Conservation (phyloP, 2,888 invertebrate genomes). For the Yponomeuta sedellus region DNA sequence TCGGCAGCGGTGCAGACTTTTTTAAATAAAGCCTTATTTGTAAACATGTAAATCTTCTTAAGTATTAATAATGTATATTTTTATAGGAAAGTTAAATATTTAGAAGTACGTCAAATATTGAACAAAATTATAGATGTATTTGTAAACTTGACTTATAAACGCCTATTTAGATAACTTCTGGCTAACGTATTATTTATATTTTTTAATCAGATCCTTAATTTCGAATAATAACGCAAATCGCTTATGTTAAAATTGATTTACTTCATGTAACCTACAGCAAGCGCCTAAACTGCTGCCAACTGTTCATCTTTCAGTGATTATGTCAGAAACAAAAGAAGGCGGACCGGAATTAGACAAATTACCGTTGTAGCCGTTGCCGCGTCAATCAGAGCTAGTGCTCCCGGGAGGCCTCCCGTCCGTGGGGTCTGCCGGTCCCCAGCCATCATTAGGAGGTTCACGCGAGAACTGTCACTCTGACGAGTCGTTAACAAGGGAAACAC, state of each 20-base stretch:
- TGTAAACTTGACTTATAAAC: too few species aligned
- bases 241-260: background rate
- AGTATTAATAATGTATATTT: too few species aligned
- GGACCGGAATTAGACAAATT: constrained; percentile 24
- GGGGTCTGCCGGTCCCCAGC: constrained; percentile 6
- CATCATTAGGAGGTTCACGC: constrained; percentile 29
- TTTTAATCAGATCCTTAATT: too few species aligned
- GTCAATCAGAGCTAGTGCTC: constrained; percentile 23
- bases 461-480: constrained; percentile 47
- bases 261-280: background rate
- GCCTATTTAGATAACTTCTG: too few species aligned
- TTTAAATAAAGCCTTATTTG: too few species aligned
- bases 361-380: constrained; percentile 17
- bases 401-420: constrained; percentile 5
- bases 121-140: too few species aligned
- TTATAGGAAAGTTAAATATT: too few species aligned
- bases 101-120: too few species aligned
- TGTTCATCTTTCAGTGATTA: background rate
- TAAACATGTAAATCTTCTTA: too few species aligned
- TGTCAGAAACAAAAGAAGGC: background rate
- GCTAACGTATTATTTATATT: too few species aligned
- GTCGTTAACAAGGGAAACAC: constrained; percentile 25
- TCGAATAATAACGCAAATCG: too few species aligned
- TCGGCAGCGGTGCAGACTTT: too few species aligned
- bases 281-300: background rate